phyloP scores from a whole-genome alignment of 2,888 invertebrate species.

The Mimumesa dahlbomi region DNA sequence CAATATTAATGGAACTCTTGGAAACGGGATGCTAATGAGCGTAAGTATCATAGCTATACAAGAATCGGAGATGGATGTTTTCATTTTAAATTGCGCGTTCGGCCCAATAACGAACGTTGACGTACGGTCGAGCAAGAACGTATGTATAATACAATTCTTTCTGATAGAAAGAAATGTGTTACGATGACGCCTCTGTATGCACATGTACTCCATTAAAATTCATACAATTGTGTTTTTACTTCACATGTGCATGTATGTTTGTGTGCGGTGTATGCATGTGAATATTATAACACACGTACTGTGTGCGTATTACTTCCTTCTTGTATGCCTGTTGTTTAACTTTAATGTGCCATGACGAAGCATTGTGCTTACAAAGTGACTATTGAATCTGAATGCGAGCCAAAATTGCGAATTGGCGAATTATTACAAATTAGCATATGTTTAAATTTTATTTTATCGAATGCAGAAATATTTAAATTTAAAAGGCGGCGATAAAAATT shows the following conservation, averaged over 20 bases:
- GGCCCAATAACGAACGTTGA: no score
- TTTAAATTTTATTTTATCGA: no score
- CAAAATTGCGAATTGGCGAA: background rate
- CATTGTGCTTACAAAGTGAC: no score
- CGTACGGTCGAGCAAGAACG: no score
- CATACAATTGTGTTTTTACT: no score
- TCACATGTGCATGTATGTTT: no score
- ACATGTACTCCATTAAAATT: no score
- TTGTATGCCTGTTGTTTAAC: constrained; percentile 3
- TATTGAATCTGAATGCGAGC: background rate
- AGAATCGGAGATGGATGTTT: background rate
- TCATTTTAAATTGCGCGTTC: background rate
- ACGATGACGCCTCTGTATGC: no score
- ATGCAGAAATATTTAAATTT: background rate
- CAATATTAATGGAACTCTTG: background rate
- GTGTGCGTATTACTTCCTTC: background rate
- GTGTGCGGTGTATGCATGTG: background rate
- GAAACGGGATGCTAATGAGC: background rate
- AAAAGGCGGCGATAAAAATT: no score
- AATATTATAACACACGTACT: background rate
- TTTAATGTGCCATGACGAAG: constrained; percentile 31
- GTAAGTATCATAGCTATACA: background rate
- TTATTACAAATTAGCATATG: no score
- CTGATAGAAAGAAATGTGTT: background rate
- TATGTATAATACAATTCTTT: background rate